Conservation (phyloP, 2,113 vertebrate genomes). For the Coturnix japonica region DNA sequence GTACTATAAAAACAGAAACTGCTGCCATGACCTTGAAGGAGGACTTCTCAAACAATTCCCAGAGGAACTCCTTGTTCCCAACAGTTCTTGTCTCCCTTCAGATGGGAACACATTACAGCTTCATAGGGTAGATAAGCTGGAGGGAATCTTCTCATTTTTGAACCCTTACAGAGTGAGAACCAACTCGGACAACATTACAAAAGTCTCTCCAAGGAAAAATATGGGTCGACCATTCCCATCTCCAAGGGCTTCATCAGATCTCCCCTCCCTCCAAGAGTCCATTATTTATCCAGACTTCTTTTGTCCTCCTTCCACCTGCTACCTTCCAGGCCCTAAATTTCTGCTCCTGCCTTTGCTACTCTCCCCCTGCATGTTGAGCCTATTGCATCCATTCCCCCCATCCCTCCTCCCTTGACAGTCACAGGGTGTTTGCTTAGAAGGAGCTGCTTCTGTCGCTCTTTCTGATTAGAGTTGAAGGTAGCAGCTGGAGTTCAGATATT, state of each 20-base stretch:
- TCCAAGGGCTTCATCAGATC: neutral
- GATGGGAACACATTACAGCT: neutral
- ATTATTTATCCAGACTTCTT: neutral
- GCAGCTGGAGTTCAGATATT: conserved; percentile 55
- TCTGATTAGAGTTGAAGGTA: conserved; percentile 1
- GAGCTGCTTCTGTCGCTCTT: conserved; percentile 22
- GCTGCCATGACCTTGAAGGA: conserved; percentile 13
- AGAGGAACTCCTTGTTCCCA: neutral
- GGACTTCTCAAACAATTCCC: neutral
- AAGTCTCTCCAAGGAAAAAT: neutral
- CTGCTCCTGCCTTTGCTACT: neutral
- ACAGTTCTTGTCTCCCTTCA: neutral
- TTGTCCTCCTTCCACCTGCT: neutral
- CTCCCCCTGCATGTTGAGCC: neutral
- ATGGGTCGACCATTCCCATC: neutral
- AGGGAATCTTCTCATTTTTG: neutral
- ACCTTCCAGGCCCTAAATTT: neutral
- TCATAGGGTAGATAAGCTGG: fast-evolving
- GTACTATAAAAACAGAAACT: neutral
- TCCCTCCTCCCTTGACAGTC: neutral
- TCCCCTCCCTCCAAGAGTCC: neutral
- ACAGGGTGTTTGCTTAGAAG: neutral
- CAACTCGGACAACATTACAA: neutral
- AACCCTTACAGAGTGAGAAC: neutral
- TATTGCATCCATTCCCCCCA: fast-evolving